Evolutionary conservation across 2,113 vertebrate species (phyloP).

Genomic region (Machaerirhynchus nigripectus): DNA sequence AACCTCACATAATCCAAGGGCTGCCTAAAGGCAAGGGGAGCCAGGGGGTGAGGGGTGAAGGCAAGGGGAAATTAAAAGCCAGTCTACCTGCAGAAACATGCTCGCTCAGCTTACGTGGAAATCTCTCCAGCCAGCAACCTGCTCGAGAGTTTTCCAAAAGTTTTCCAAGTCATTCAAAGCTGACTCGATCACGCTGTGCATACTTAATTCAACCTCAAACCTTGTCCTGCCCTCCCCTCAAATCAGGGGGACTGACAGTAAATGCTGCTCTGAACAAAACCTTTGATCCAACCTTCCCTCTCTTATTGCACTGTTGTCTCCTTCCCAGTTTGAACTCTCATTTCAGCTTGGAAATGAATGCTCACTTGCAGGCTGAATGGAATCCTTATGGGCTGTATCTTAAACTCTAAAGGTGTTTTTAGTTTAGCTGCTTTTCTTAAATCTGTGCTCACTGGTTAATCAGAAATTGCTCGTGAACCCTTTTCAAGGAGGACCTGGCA

Average conservation of each 20-base stretch:
- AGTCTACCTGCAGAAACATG: not conserved
- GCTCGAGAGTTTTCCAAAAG: not conserved
- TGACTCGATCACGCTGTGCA: not conserved
- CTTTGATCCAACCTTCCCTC: slow-evolving; percentile 15
- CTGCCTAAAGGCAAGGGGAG: not conserved
- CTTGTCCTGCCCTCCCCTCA: not conserved
- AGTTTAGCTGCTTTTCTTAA: slow-evolving; percentile 16
- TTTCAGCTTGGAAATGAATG: slow-evolving; percentile 3
- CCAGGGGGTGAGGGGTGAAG: not conserved
- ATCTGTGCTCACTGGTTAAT: not conserved
- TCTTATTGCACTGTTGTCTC: not conserved
- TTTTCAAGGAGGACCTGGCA: not conserved
- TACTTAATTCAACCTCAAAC: not conserved
- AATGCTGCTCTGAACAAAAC: slow-evolving; percentile 9
- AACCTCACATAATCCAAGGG: not conserved
- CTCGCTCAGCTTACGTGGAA: not conserved
- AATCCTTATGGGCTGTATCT: slow-evolving; percentile 28
- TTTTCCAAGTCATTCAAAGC: not conserved
- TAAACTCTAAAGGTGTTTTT: slow-evolving; percentile 4
- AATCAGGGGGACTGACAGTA: not conserved
- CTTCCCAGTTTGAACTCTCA: not conserved
- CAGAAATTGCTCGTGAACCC: not conserved
- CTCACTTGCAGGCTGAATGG: slow-evolving; percentile 10
- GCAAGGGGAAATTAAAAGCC: slow-evolving; percentile 21
- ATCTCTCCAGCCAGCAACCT: not conserved